These are phyloP conservation scores for Labeo calbasu DNA, from an alignment of 2,797 vertebrate species.

Conservation along the genomic window DNA sequence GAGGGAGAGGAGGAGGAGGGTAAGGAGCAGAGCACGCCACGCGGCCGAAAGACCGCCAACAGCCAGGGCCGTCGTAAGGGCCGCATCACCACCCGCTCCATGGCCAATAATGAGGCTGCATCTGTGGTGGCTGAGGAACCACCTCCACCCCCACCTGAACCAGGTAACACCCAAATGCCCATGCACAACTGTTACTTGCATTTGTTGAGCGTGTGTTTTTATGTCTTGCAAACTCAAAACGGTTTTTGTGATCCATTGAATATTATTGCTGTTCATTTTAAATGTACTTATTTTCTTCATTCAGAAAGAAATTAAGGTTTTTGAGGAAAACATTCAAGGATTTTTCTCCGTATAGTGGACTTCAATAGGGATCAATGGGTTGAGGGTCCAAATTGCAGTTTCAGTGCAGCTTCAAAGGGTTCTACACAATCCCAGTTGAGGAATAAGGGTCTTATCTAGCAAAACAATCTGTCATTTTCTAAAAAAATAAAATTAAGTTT, in stretches of 20 bases:
- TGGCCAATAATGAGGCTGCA: constrained; percentile 93
- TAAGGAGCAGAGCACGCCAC: constrained; percentile 90
- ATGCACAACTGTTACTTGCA: not conserved
- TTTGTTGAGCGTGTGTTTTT: not conserved
- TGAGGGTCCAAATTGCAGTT: too few relatives aligned
- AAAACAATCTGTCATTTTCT: too few relatives aligned
- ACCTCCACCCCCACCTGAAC: constrained; percentile 81
- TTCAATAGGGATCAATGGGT: too few relatives aligned
- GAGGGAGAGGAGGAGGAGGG: constrained; percentile 95
- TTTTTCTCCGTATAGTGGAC: too few relatives aligned
- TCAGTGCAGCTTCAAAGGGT: too few relatives aligned
- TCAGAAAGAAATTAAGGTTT: too few relatives aligned
- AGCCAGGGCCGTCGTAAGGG: constrained; percentile 97
- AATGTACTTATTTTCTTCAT: not conserved
- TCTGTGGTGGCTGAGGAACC: constrained; percentile 87
- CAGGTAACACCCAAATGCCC: constrained; percentile 56
- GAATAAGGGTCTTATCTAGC: too few relatives aligned
- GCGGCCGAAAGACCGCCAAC: constrained; percentile 97
- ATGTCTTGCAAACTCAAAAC: not conserved
- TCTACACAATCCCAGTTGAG: too few relatives aligned
- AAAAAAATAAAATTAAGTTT: too few relatives aligned
- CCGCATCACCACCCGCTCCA: constrained; percentile 96
- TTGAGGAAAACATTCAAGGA: too few relatives aligned
- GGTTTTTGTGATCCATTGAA: not conserved
- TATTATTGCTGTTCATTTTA: not conserved